phyloP scores from a whole-genome alignment of 2,113 vertebrate species.

The Crotalus viridis region DNA sequence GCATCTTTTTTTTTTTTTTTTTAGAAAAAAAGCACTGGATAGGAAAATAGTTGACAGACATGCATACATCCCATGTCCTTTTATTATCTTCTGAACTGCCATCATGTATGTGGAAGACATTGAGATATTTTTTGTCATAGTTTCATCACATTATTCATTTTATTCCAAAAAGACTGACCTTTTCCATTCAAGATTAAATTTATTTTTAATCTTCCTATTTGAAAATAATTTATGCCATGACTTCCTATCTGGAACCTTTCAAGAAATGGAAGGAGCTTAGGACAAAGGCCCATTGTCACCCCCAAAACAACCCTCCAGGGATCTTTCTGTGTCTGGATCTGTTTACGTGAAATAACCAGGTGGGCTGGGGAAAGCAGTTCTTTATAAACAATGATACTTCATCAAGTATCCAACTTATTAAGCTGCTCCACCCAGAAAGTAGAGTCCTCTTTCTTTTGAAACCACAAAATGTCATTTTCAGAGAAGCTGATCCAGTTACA shows the following conservation, averaged over 20 bases:
- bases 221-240: not conserved
- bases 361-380: not conserved
- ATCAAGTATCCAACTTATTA: not conserved
- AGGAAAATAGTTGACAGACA: not conserved
- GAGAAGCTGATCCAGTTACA: not conserved
- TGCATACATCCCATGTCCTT: not conserved
- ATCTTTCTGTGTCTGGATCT: not conserved
- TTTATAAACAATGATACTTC: not conserved
- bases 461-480: not conserved
- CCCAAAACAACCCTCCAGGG: not conserved
- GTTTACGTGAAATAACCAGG: not conserved
- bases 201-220: not conserved
- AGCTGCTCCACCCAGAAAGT: not conserved
- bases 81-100: not conserved
- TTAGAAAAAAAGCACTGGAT: not conserved
- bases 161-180: not conserved
- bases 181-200: not conserved
- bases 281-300: not conserved
- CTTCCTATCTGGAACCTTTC: not conserved
- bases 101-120: not conserved
- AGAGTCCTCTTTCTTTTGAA: not conserved
- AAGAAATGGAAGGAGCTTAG: not conserved
- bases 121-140: not conserved
- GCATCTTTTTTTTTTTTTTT: too few species aligned
- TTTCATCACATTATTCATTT: not conserved